Evolutionary conservation across 2,888 invertebrate genomes (phyloP).

Genomic region (Suillia variegata): DNA sequence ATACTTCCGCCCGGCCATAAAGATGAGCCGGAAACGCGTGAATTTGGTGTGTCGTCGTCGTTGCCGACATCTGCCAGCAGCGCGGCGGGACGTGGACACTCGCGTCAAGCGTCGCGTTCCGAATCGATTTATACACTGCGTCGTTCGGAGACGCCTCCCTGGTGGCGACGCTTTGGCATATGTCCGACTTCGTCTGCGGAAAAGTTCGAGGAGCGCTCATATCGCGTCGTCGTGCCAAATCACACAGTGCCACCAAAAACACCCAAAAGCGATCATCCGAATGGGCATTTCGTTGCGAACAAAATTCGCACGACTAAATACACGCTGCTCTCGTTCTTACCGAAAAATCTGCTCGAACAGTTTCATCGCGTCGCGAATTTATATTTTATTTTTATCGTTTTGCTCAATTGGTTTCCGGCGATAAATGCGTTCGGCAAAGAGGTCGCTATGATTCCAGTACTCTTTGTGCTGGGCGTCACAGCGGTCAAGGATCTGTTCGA

Average conservation of each 20-base stretch:
- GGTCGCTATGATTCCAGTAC: conserved; percentile 91
- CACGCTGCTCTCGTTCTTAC: conserved; percentile 89
- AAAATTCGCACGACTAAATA: conserved; percentile 94
- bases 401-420: conserved; percentile 94
- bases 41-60: conserved; percentile 58
- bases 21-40: conserved; percentile 73
- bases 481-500: conserved; percentile 95
- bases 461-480: conserved; percentile 93
- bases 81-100: conserved; percentile 69
- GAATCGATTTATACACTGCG: conserved; percentile 89
- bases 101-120: conserved; percentile 85
- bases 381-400: conserved; percentile 95
- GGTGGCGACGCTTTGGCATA: conserved; percentile 72
- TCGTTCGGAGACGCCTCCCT: conserved; percentile 72
- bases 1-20: conserved; percentile 86
- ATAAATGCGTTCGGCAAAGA: conserved; percentile 96
- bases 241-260: conserved; percentile 83
- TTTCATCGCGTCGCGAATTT: conserved; percentile 97
- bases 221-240: conserved; percentile 81
- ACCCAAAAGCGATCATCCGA: conserved; percentile 80
- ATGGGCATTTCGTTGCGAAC: conserved; percentile 81
- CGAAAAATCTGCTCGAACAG: conserved; percentile 95
- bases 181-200: conserved; percentile 70
- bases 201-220: conserved; percentile 71
- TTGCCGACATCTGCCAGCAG: conserved; percentile 63